Percentiles rank a stretch among this genome's conserved stretches.
Conservation (phyloP, 2,888 invertebrate species). For the Dilophus febrilis region DNA sequence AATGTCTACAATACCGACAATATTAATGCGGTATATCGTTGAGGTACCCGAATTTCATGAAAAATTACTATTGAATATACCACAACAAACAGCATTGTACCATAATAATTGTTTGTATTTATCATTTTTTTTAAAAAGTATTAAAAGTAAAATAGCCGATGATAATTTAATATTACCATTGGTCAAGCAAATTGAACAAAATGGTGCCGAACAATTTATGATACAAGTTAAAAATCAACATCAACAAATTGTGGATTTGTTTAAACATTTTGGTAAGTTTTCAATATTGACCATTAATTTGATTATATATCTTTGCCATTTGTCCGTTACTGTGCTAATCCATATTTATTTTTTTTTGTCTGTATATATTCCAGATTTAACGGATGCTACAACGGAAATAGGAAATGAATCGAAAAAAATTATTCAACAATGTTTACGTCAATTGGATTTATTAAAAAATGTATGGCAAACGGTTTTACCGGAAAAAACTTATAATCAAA, state of each 20-base stretch:
- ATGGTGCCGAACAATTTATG: constrained; percentile 52
- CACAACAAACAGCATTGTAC: constrained; percentile 70
- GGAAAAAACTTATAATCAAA: constrained; percentile 52
- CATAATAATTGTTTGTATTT: constrained; percentile 88
- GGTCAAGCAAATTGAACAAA: constrained; percentile 43
- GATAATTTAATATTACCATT: constrained; percentile 60
- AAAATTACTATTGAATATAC: constrained; percentile 62
- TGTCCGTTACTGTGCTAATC: too few species aligned
- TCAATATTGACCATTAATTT: too few species aligned
- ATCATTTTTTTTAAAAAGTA: too few species aligned
- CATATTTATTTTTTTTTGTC: constrained; percentile 1
- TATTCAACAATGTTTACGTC: constrained; percentile 69
- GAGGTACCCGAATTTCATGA: constrained; percentile 67
- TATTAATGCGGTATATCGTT: constrained; percentile 60
- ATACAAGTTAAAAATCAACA: constrained; percentile 60
- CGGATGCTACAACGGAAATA: constrained; percentile 20
- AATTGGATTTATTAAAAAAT: constrained; percentile 65
- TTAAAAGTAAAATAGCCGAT: too few species aligned
- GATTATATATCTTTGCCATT: too few species aligned
- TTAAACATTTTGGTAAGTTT: constrained; percentile 50
- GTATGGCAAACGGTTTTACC: constrained; percentile 82
- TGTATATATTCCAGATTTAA: constrained; percentile 18
- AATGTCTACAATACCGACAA: constrained; percentile 49
- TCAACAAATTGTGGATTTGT: constrained; percentile 55
- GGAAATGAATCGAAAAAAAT: constrained; percentile 38